Evolutionary conservation across 1,140 invertebrate genomes (phyloP).

Genomic region (Drosophila hydei): DNA sequence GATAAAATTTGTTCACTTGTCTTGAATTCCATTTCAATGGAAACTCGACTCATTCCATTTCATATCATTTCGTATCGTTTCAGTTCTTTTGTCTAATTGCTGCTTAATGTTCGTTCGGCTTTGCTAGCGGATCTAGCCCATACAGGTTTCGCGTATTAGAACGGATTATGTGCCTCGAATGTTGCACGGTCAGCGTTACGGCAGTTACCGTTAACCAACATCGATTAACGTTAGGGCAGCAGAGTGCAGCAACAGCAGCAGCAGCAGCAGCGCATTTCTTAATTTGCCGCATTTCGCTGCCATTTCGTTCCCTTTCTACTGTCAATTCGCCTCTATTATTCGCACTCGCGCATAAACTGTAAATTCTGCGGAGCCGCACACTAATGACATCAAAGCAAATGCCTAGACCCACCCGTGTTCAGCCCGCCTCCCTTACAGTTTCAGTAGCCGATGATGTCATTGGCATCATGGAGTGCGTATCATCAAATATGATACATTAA

Average conservation of each 20-base stretch:
- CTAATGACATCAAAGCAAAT: constrained; percentile 7
- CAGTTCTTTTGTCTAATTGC: constrained; percentile 18
- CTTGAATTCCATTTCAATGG: constrained; percentile 3
- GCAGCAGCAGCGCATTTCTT: not conserved
- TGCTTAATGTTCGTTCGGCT: constrained; percentile 1
- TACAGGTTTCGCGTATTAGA: constrained; percentile 9
- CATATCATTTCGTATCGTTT: not conserved
- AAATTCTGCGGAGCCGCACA: constrained; percentile 46
- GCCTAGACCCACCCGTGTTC: not conserved
- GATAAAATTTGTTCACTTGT: constrained; percentile 2
- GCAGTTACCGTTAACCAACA: constrained; percentile 22
- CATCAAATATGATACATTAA: constrained; percentile 51
- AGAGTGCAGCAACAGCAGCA: constrained; percentile 3
- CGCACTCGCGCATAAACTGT: constrained; percentile 39
- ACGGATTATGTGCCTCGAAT: constrained; percentile 27
- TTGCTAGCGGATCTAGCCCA: constrained; percentile 1
- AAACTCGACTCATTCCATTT: constrained; percentile 11
- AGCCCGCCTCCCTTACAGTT: not conserved
- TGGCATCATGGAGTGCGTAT: constrained; percentile 57
- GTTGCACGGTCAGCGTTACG: constrained; percentile 26
- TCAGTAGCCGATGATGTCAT: constrained; percentile 60
- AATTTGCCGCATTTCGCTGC: not conserved
- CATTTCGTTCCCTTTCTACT: constrained; percentile 2
- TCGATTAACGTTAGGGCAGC: constrained; percentile 41
- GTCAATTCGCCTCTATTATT: constrained; percentile 1